Evolutionary conservation across 2,888 invertebrate species (phyloP).

Genomic region (Mellilla xanthometata): DNA sequence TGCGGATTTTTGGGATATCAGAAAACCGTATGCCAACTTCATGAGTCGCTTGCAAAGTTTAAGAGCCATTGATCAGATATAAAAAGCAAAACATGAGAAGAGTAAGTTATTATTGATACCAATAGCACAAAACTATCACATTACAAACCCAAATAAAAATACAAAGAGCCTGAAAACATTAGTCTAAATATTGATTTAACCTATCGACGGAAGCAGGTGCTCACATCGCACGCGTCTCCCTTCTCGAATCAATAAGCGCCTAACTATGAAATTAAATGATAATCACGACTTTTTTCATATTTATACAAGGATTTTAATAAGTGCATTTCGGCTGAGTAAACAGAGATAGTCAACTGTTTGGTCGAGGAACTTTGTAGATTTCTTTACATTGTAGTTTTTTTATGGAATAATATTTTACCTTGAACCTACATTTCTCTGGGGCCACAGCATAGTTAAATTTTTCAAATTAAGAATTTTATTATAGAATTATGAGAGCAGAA

Average conservation of each 20-base stretch:
- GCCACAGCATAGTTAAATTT: too few species aligned
- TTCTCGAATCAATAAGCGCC: slow-evolving; percentile 71
- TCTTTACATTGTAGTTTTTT: too few species aligned
- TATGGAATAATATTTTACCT: too few species aligned
- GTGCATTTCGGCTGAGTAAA: slow-evolving; percentile 56
- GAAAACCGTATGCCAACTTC: too few species aligned
- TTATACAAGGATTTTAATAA: slow-evolving; percentile 72
- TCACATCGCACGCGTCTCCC: slow-evolving; percentile 70
- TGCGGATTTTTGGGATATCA: too few species aligned
- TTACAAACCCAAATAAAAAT: slow-evolving; percentile 45
- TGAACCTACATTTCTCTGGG: too few species aligned
- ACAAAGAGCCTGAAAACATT: slow-evolving; percentile 68
- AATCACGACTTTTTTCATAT: slow-evolving; percentile 77
- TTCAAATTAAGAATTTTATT: too few species aligned
- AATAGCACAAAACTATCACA: slow-evolving; percentile 23
- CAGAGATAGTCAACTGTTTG: slow-evolving; percentile 46
- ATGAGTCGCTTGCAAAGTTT: too few species aligned
- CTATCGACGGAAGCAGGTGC: slow-evolving; percentile 80
- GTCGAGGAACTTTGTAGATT: too few species aligned
- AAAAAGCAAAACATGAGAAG: too few species aligned
- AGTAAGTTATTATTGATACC: slow-evolving; percentile 3
- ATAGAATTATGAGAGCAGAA: too few species aligned
- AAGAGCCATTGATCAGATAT: too few species aligned
- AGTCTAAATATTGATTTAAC: slow-evolving; percentile 82
- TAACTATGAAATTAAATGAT: slow-evolving; percentile 82